Base-by-base conservation (phyloP, 1,140 invertebrate species). In the Colletes gigas region DNA sequence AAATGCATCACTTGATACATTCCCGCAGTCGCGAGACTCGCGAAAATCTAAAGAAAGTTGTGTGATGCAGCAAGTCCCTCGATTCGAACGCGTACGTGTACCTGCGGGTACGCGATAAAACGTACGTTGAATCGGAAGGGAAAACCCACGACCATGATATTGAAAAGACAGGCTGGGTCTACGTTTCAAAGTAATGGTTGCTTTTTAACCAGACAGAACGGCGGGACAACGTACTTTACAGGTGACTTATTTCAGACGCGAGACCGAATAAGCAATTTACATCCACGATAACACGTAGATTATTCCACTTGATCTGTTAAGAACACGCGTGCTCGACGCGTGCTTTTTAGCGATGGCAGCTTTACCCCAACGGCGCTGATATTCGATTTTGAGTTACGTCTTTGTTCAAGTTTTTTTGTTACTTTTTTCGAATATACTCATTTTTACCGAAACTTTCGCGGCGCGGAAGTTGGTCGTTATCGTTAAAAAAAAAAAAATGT, bases 21-120 rank as follows among this genome's bases (percentile, higher is more conserved):
- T 91, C 92, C 17, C 92, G 91, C 59, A 91, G 83, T 60, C 92
- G 92, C 19, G 92, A 93, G 68, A 90, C 89, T 66, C 92, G 92
- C 14, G 92, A 93, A 57, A 92, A 85, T 83, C 88, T 93, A 5
- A 93, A 93, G 62, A 92, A 93, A 83, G 83, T 88, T 47, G 90
- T 93, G 88, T 93, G 91, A 93, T 92, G 82, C 66, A 75, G 79
- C 85, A 76, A 89, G 67, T 84, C 73, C 39, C 54, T 62, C 47
- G 30, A 77, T 19, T 15, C 19, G 15, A 55, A 1, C 52, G 57
- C 30, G 15, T 39, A 21, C 15, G 62, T 8, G 15, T 17, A 21
- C 8, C 4, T 14, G 9, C 1, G 14, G 41, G 30, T 30, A 4
- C 39, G 47, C 39, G 19, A 21, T 19, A 30, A 21, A 12, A 9